These are phyloP conservation scores for Diplogasteroides magnus DNA, from an alignment of 1,140 invertebrate species.

Conservation along the genomic window DNA sequence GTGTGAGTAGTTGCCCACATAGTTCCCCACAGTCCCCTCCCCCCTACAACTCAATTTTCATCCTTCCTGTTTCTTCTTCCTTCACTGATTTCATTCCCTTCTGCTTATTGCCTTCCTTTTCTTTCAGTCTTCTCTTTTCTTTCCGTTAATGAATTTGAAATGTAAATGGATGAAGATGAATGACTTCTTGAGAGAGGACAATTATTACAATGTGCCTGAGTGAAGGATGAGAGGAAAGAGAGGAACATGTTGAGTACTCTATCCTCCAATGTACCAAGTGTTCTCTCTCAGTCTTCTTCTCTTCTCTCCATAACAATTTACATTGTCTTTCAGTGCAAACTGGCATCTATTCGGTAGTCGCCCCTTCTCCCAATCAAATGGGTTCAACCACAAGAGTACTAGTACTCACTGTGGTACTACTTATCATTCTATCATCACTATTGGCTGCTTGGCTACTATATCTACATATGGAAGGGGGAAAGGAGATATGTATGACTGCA, in stretches of 20 bases:
- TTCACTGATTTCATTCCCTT: background rate
- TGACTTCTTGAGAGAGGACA: slow-evolving; percentile 1
- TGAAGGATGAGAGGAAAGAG: no score
- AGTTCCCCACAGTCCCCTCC: background rate
- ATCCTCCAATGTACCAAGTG: no score
- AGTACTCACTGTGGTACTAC: background rate
- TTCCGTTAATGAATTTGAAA: slow-evolving; percentile 9
- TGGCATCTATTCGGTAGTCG: no score
- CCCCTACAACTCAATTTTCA: background rate
- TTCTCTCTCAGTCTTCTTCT: no score
- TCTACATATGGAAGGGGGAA: background rate
- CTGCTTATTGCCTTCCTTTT: slow-evolving; percentile 9
- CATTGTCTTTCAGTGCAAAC: no score
- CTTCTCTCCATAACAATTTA: no score
- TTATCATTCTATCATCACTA: background rate
- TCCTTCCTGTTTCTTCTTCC: slow-evolving; percentile 1
- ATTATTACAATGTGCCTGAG: no score
- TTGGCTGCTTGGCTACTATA: background rate
- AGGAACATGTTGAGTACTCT: no score
- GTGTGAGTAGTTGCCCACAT: no score
- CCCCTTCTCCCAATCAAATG: no score
- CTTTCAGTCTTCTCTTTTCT: slow-evolving; percentile 1
- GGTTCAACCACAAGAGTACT: background rate
- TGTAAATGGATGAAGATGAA: background rate
- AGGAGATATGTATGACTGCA: background rate